These are phyloP conservation scores for Pycnonotus jocosus DNA, from an alignment of 2,113 vertebrate species.

Conservation along the genomic window DNA sequence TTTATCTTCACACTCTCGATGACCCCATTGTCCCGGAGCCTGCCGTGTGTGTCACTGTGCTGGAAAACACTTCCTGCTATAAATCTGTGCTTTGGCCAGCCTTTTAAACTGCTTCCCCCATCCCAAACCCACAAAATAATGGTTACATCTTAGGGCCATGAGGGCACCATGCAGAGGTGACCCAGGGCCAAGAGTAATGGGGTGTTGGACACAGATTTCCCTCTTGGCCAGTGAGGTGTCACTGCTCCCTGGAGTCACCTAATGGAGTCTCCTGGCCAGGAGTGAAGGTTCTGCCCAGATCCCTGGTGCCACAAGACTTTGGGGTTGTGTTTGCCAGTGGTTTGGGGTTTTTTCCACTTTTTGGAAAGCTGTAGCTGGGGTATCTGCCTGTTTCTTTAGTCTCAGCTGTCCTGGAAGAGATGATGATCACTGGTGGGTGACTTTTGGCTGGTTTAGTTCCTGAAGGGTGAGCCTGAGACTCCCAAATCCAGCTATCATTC, in stretches of 20 bases:
- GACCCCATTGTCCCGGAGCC: background rate
- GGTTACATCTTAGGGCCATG: background rate
- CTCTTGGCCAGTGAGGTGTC: background rate
- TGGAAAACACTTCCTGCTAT: background rate
- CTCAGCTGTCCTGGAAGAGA: background rate
- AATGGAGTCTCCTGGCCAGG: background rate
- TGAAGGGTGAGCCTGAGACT: background rate
- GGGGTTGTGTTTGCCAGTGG: background rate
- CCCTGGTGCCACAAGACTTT: background rate
- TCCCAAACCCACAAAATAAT: background rate
- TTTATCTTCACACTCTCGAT: background rate
- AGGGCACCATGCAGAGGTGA: background rate
- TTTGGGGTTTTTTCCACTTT: background rate
- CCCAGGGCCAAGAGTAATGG: background rate
- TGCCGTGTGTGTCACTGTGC: background rate
- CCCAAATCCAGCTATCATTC: background rate
- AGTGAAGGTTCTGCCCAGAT: background rate
- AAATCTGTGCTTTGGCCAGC: background rate
- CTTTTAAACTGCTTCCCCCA: background rate
- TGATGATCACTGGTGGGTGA: background rate
- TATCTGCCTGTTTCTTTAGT: background rate
- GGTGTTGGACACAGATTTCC: background rate
- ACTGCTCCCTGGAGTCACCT: background rate
- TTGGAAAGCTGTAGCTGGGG: background rate
- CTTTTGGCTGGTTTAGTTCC: background rate